Evolutionary conservation across 1,140 invertebrate genomes (phyloP).

Genomic region (Musca vetustissima): DNA sequence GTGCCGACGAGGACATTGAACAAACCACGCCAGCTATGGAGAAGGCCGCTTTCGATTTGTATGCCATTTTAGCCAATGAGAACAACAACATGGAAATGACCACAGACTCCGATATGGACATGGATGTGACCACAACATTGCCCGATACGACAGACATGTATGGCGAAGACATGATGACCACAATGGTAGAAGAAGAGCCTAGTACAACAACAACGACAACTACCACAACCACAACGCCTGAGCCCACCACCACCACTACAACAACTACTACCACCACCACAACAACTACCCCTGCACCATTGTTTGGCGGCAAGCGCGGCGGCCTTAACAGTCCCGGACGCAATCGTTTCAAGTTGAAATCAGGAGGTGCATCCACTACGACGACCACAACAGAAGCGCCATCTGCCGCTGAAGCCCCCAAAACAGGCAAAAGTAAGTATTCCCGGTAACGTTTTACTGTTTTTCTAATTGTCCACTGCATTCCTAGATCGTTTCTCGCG

Average conservation of each 20-base stretch:
- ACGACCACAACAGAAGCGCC: slow-evolving; percentile 54
- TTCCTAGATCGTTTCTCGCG: slow-evolving; percentile 46
- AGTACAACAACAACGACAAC: slow-evolving; percentile 59
- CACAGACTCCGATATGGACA: slow-evolving; percentile 33
- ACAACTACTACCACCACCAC: slow-evolving; percentile 63
- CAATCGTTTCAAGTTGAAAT: slow-evolving; percentile 54
- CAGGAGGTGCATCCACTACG: slow-evolving; percentile 37
- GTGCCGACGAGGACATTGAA: slow-evolving; percentile 55
- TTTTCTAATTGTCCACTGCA: neutral
- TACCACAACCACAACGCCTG: slow-evolving; percentile 61
- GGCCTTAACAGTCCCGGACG: slow-evolving; percentile 38
- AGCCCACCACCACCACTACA: slow-evolving; percentile 59
- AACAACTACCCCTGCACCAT: slow-evolving; percentile 59
- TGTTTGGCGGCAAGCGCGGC: slow-evolving; percentile 51
- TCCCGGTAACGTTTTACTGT: neutral
- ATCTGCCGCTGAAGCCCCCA: slow-evolving; percentile 40
- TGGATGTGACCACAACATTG: slow-evolving; percentile 50
- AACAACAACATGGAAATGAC: slow-evolving; percentile 68
- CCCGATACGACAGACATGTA: slow-evolving; percentile 53
- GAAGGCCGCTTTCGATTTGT: slow-evolving; percentile 77
- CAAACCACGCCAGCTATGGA: slow-evolving; percentile 72
- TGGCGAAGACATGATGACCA: slow-evolving; percentile 54
- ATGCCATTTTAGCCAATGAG: slow-evolving; percentile 75
- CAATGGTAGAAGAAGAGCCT: slow-evolving; percentile 40
- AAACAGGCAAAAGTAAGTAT: slow-evolving; percentile 49